Conservation (phyloP, 2,797 vertebrate species). For the Lacerta bilineata region DNA sequence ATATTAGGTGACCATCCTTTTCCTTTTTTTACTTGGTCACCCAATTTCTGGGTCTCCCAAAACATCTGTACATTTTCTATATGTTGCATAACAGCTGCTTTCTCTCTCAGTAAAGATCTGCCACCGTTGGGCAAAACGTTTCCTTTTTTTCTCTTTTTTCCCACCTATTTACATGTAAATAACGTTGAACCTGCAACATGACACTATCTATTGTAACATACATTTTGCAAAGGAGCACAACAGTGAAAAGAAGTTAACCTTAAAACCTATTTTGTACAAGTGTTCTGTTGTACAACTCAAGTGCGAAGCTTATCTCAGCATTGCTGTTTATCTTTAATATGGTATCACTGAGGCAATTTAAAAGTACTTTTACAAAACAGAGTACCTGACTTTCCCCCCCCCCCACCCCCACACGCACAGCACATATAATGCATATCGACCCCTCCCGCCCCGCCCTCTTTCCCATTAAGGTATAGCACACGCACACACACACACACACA, state of each 20-base stretch:
- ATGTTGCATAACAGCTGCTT: conserved; percentile 98
- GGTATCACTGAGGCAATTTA: conserved; percentile 96
- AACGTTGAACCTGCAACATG: conserved; percentile 99
- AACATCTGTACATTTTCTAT: conserved; percentile 97
- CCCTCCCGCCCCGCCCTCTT: conserved; percentile 69
- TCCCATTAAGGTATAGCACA: conserved; percentile 95
- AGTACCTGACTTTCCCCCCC: conserved; percentile 95
- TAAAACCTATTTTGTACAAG: conserved; percentile 98
- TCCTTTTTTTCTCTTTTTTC: conserved; percentile 79
- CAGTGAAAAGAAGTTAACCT: conserved; percentile 95
- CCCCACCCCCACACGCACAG: conserved; percentile 88
- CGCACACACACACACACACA: conserved; percentile 87
- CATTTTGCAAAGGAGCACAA: conserved; percentile 99
- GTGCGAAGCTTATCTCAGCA: conserved; percentile 93
- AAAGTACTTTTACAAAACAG: conserved; percentile 95
- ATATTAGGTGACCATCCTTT: conserved; percentile 72
- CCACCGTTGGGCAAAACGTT: conserved; percentile 88
- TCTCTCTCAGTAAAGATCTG: conserved; percentile 94
- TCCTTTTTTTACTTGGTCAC: conserved; percentile 75
- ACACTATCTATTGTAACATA: conserved; percentile 99
- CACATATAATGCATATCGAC: conserved; percentile 98
- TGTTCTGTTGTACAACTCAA: conserved; percentile 94
- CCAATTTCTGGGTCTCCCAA: conserved; percentile 86
- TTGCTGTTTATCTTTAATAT: conserved; percentile 88
- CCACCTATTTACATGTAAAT: conserved; percentile 99